Evolutionary conservation across 2,888 invertebrate species (phyloP), one percentile per base, ranked within the genome.

Genomic region (Brenthis ino): DNA sequence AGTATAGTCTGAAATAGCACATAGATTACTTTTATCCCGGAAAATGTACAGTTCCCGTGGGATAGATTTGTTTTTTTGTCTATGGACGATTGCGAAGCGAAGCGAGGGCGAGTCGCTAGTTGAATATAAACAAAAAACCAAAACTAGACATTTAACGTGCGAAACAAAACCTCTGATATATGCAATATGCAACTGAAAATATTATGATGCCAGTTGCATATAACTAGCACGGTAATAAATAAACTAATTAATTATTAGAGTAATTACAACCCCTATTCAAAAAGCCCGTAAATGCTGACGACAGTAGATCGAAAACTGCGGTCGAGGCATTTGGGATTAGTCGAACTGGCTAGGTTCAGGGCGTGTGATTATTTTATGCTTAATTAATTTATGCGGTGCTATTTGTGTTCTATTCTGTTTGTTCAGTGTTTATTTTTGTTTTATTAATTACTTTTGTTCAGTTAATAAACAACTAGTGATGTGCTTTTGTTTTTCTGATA

Each of bases 381-480:
- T 68, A 70, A 72, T 72, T 70, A 72, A 72, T 72, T 70, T 72
- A 47, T 72, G 72, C 64, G 72, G 72, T 50, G 63, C 28, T 51
- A 11, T 64, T 51, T 33, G 43, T 57, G 48, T 57, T 55, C 37
- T 54, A 66, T 66, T 66, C 53, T 57, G 33, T 57, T 65, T 63
- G 20, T 37, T 6, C n/a, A 16, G 58, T 67, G 37, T 33, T 58
- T 53, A 56, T 57, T 61, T 64, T 48, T 55, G 37, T 53, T 64
- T 16, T 55, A 24, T 56, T 28, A 51, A 8, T 8, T 5, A 33
- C 14, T 24, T 16, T 20, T 16, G 13, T 50, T 50, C 6, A 20
- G 48, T 14, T 4, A 28, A 50, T 50, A n/a, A 48, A 60, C 11
- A 6, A 6, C 2, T 53, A 24, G 12, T 20, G 13, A 12, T 20